Conservation (phyloP, 2,113 vertebrate species). For the human (Homo sapiens) region GRCh38 chr12:49093001-49093500, state of each 20-base stretch:
- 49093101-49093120: slow-evolving; percentile 50
- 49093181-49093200: slow-evolving; percentile 3
- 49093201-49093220: neutral
- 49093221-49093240: slow-evolving; percentile 30
- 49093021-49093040: slow-evolving; percentile 46
- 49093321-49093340: too few species aligned
- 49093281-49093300: too few species aligned
- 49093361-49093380: too few species aligned
- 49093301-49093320: too few species aligned
- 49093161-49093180: neutral
- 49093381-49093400: too few species aligned
- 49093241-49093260: slow-evolving; percentile 7
- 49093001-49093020: slow-evolving; percentile 75
- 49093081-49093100: slow-evolving; percentile 42
- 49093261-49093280: neutral
- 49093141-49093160: slow-evolving; percentile 63
- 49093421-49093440: neutral
- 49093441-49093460: neutral
- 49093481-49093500: slow-evolving; percentile 6
- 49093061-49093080: slow-evolving; percentile 78
- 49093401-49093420: neutral
- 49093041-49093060: slow-evolving; percentile 76
- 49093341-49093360: too few species aligned
- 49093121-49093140: slow-evolving; percentile 35
- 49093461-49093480: neutral